Evolutionary conservation across 2,797 vertebrate genomes (phyloP), one percentile per base, ranked within the genome.

Genomic region (Argentina silus): DNA sequence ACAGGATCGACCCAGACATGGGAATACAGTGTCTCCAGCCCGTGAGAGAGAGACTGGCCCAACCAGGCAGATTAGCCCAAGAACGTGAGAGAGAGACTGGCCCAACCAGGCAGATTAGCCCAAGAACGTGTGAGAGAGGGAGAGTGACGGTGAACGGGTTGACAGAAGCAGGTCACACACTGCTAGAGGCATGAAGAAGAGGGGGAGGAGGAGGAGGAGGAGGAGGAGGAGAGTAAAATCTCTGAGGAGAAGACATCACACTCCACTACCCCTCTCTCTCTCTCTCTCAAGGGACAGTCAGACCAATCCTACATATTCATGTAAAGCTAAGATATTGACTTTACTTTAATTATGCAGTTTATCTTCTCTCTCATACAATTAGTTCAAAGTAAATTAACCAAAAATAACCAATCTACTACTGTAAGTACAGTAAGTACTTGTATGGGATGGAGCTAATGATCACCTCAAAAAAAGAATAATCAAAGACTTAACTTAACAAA

Each of bases 101-200:
- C 55, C 10, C 9, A 50, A 67, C n/a, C 69, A 50, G 74, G 60
- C 42, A 76, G 78, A 86, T 81, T 76, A 83, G 19, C 70, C 67
- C 21, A n/a, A 9, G n/a, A 17, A 10, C 15, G 27, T 1, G 2
- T 42, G 45, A n/a, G 36, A 62, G 66, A 73, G 70, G 9, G 73
- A 81, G 55, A 82, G 79, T 70, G 81, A 70, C n/a, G 42, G 78
- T 59, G 74, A 64, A 67, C 45, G 36, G 6, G 44, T 78, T 43
- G 75, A 82, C 65, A 83, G 70, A 79, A 85, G 74, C 56, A 72
- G 82, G 80, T 81, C 81, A 79, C 12, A 43, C 21, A 74, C 62
- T 14, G 74, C 75, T 73, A 67, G 51, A 79, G 66, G 73, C 66
- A 59, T 23, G 60, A 27, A 48, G 51, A 56, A 3, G 36, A 17